Conservation (phyloP, 2,888 invertebrate species). For the Octodonta nipae region DNA sequence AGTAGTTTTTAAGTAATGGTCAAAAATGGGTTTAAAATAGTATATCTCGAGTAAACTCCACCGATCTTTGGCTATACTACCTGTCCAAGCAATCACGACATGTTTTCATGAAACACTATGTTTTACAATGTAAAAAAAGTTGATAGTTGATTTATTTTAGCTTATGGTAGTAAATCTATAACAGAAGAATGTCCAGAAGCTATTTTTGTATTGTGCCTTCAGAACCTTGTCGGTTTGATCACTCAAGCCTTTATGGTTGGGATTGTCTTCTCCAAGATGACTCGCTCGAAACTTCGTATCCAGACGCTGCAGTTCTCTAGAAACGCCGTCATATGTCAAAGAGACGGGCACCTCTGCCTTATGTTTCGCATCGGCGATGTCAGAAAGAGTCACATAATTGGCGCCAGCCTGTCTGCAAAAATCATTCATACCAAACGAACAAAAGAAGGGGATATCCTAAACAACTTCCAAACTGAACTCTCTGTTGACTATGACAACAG, state of each 20-base stretch:
- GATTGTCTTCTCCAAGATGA: slow-evolving; percentile 83
- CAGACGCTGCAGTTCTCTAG: slow-evolving; percentile 84
- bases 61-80: too few relatives aligned
- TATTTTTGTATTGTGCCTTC: slow-evolving; percentile 80
- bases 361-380: slow-evolving; percentile 87
- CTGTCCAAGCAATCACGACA: too few relatives aligned
- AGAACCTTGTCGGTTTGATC: slow-evolving; percentile 50
- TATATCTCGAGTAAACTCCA: too few relatives aligned
- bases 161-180: slow-evolving; percentile 67
- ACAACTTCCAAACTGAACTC: slow-evolving; percentile 66
- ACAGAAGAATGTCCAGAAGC: slow-evolving; percentile 84
- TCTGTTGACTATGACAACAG: slow-evolving; percentile 49
- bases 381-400: slow-evolving; percentile 80
- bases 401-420: slow-evolving; percentile 68
- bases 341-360: slow-evolving; percentile 67
- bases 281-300: slow-evolving; percentile 77
- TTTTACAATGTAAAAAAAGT: too few relatives aligned
- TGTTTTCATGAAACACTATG: too few relatives aligned
- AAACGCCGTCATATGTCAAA: slow-evolving; percentile 67
- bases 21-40: too few relatives aligned
- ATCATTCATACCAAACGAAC: slow-evolving; percentile 63
- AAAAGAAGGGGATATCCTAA: slow-evolving; percentile 60
- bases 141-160: too few relatives aligned
- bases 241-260: slow-evolving; percentile 54
- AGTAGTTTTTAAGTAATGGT: too few relatives aligned